These are phyloP conservation scores for Helicoverpa armigera DNA, from an alignment of 1,140 invertebrate species.

Conservation along the genomic window DNA sequence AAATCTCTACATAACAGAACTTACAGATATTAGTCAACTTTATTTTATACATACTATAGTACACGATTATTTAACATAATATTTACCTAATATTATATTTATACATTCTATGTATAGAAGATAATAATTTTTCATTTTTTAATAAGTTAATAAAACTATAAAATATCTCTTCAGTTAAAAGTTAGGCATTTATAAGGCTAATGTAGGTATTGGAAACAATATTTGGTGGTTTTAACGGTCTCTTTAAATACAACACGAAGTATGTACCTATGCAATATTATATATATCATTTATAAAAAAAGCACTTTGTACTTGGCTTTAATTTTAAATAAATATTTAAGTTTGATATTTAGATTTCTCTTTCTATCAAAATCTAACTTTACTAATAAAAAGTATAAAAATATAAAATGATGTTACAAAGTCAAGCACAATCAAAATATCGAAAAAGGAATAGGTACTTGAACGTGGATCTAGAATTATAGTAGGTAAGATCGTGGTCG, in stretches of 20 bases:
- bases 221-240: conserved; percentile 81
- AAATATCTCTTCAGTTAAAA: conserved; percentile 85
- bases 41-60: conserved; percentile 85
- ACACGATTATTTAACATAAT: conserved; percentile 85
- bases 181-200: conserved; percentile 86
- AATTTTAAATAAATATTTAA: conserved; percentile 48
- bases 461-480: background rate
- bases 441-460: conserved; percentile 38
- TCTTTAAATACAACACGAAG: conserved; percentile 74
- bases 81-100: conserved; percentile 83
- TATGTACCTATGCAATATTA: conserved; percentile 64
- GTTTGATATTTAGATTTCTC: conserved; percentile 33
- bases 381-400: conserved; percentile 61
- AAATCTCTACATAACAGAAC: conserved; percentile 86
- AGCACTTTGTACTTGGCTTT: conserved; percentile 56
- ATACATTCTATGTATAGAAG: conserved; percentile 85
- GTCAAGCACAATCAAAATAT: conserved; percentile 29
- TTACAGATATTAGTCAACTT: conserved; percentile 86
- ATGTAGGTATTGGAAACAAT: conserved; percentile 84
- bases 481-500: too few species aligned
- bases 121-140: conserved; percentile 82
- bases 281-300: conserved; percentile 56
- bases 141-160: conserved; percentile 87
- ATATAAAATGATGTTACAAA: conserved; percentile 65
- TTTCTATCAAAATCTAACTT: conserved; percentile 57